A percentile compares a stretch with the other conserved stretches of the same genome.
phyloP scores from a whole-genome alignment of 2,797 vertebrate genomes.

The Pyrocephalus nanus region DNA sequence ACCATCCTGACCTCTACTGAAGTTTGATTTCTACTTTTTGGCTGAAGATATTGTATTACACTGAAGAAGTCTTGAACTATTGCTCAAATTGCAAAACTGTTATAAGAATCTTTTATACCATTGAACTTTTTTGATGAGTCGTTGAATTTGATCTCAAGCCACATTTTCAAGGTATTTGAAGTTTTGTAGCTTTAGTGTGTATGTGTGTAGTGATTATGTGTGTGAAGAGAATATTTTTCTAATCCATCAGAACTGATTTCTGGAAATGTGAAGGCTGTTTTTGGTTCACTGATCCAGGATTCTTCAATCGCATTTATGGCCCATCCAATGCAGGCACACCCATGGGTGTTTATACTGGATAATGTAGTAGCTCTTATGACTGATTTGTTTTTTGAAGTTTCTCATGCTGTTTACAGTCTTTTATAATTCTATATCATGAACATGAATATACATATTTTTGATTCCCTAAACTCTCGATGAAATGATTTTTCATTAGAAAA shows the following conservation, averaged over 20 bases:
- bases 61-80: conserved; percentile 52
- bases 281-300: background rate
- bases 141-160: conserved; percentile 38
- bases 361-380: background rate
- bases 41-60: conserved; percentile 52
- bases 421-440: background rate
- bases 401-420: conserved; percentile 39
- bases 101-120: conserved; percentile 57
- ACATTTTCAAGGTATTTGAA: conserved; percentile 44
- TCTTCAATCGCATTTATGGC: conserved; percentile 4
- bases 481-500: conserved; percentile 4
- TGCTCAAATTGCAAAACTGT: conserved; percentile 41
- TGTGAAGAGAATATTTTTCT: conserved; percentile 58
- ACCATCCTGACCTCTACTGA: conserved; percentile 34
- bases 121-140: conserved; percentile 15
- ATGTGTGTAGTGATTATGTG: background rate
- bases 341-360: background rate
- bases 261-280: conserved; percentile 44
- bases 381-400: conserved; percentile 40
- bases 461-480: background rate
- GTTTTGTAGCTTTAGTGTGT: conserved; percentile 37
- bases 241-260: conserved; percentile 45
- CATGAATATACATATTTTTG: background rate
- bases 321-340: conserved; percentile 13
- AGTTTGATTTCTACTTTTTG: conserved; percentile 59